phyloP scores from a whole-genome alignment of 2,797 vertebrate species.

The Squalus acanthias region DNA sequence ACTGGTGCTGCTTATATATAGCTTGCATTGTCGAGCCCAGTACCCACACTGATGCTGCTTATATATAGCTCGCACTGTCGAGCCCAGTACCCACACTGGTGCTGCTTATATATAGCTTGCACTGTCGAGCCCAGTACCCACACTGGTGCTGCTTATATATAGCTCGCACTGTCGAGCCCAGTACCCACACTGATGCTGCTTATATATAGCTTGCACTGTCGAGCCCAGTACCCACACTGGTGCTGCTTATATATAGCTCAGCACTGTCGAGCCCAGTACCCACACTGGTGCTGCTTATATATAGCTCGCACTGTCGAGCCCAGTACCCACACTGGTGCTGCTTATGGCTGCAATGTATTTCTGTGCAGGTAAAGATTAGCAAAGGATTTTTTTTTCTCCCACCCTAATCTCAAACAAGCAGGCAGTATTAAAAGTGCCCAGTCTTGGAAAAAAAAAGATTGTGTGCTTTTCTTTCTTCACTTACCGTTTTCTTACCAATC shows the following conservation, averaged over 20 bases:
- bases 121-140: neutral
- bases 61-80: neutral
- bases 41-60: no score
- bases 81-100: no score
- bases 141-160: neutral
- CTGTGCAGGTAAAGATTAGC: slow-evolving; percentile 7
- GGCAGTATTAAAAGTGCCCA: neutral
- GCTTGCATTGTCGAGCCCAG: no score
- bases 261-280: neutral
- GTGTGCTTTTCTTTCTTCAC: slow-evolving; percentile 46
- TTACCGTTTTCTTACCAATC: slow-evolving; percentile 47
- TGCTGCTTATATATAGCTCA: neutral
- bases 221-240: neutral
- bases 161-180: neutral
- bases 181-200: neutral
- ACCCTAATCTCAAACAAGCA: slow-evolving; percentile 25
- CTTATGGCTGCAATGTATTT: neutral
- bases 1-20: no score
- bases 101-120: neutral
- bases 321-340: neutral
- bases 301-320: neutral
- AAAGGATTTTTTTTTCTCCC: neutral
- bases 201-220: neutral
- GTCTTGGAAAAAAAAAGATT: neutral
- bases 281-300: neutral